Percentiles rank a stretch among this genome's conserved stretches.
Conservation (phyloP, 2,113 vertebrate species). For the Gobius niger region DNA sequence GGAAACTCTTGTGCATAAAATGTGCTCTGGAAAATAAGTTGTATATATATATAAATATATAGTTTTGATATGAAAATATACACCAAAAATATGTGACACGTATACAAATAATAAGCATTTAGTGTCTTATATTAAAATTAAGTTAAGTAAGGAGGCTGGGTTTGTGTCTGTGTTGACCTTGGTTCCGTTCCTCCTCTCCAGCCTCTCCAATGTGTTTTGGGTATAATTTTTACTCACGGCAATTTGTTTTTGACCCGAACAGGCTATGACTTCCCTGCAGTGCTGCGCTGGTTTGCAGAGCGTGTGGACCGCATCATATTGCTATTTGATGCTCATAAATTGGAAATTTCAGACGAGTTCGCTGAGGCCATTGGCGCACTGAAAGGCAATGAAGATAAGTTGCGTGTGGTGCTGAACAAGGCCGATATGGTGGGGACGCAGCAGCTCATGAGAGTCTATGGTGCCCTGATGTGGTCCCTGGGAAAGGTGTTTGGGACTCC, state of each 20-base stretch:
- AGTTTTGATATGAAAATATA: too few relatives aligned
- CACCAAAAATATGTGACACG: too few relatives aligned
- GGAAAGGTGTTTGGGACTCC: constrained; percentile 91
- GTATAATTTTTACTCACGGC: background rate
- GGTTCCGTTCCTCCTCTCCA: constrained; percentile 54
- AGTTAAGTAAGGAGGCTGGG: constrained; percentile 24
- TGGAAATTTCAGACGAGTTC: constrained; percentile 95
- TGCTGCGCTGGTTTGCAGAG: constrained; percentile 92
- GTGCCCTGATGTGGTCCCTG: constrained; percentile 93
- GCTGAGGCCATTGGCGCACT: constrained; percentile 88
- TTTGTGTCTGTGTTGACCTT: constrained; percentile 51
- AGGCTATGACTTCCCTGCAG: constrained; percentile 92
- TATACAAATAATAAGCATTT: too few relatives aligned
- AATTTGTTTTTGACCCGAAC: background rate
- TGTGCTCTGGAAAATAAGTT: too few relatives aligned
- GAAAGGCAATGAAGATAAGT: constrained; percentile 91
- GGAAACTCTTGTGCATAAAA: too few relatives aligned
- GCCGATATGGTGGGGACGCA: constrained; percentile 94
- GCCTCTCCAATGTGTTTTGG: background rate
- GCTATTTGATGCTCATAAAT: constrained; percentile 92
- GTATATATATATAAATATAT: too few relatives aligned
- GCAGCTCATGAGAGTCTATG: constrained; percentile 94
- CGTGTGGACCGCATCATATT: constrained; percentile 92
- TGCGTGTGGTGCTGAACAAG: constrained; percentile 94
- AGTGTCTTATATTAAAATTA: background rate